Conservation (phyloP, 1,140 invertebrate species). For the Rhopalosiphum padi region DNA sequence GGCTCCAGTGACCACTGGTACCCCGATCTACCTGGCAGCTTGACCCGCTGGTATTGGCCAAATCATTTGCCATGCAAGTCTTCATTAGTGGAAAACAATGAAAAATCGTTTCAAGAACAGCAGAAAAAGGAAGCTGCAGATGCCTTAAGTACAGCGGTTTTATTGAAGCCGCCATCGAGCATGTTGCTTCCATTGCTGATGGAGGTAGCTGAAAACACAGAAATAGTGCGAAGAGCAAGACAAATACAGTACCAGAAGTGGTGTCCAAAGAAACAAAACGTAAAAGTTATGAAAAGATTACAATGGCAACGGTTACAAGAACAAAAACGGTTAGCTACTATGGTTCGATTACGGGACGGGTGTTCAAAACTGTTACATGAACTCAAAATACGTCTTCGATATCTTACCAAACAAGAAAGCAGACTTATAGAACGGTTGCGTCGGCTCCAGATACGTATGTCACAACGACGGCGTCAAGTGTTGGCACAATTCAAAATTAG, state of each 20-base stretch:
- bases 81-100: not conserved
- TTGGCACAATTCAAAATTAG: not conserved
- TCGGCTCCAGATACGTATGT: not conserved
- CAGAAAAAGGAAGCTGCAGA: not conserved
- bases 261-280: not conserved
- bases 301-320: not conserved
- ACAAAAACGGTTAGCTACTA: not conserved
- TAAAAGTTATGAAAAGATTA: not conserved
- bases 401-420: not conserved
- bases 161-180: not conserved
- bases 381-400: not conserved
- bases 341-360: not conserved
- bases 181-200: not conserved
- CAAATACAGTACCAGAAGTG: not conserved
- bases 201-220: not conserved
- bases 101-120: not conserved
- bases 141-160: not conserved
- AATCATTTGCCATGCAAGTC: not conserved
- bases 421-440: not conserved
- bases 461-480: not conserved
- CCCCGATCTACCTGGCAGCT: not conserved
- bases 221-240: not conserved
- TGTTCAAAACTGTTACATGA: not conserved
- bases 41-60: conserved; percentile 16
- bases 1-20: not conserved